Evolutionary conservation across 2,888 invertebrate species (phyloP).

Genomic region (Apantesis nais): DNA sequence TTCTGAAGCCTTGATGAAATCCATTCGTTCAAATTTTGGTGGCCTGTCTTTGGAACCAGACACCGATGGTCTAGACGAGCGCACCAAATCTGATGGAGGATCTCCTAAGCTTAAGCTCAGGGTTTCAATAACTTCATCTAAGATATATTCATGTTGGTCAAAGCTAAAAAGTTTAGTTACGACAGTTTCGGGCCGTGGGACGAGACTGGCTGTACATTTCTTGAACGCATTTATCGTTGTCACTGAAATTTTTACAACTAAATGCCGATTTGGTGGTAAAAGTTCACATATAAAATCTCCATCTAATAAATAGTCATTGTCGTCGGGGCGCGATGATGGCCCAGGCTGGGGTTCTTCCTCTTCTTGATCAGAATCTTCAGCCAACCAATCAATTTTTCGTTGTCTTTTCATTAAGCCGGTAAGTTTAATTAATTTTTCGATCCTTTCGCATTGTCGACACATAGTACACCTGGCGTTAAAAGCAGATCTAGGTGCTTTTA

Average conservation of each 20-base stretch:
- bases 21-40: not conserved
- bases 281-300: constrained; percentile 7
- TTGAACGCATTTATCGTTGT: not conserved
- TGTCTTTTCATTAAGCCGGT: constrained; percentile 3
- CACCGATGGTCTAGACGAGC: too few relatives aligned
- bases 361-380: not conserved
- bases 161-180: constrained; percentile 6
- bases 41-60: fast-evolving
- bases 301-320: not conserved
- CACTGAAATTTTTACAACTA: constrained; percentile 24
- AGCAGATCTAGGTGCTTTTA: not conserved
- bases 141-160: constrained; percentile 13
- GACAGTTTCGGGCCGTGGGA: constrained; percentile 8
- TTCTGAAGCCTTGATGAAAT: not conserved
- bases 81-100: not conserved
- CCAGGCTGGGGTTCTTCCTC: too few relatives aligned
- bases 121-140: constrained; percentile 16
- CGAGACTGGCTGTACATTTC: constrained; percentile 3
- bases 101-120: not conserved
- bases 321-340: not conserved
- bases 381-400: not conserved
- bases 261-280: constrained; percentile 12
- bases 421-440: constrained; percentile 19
- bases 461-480: constrained; percentile 22
- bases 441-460: constrained; percentile 18